A percentile compares a stretch with the other conserved stretches of the same genome.
Evolutionary conservation across 2,113 vertebrate species (phyloP).

Genomic region (Microtus montanus): DNA sequence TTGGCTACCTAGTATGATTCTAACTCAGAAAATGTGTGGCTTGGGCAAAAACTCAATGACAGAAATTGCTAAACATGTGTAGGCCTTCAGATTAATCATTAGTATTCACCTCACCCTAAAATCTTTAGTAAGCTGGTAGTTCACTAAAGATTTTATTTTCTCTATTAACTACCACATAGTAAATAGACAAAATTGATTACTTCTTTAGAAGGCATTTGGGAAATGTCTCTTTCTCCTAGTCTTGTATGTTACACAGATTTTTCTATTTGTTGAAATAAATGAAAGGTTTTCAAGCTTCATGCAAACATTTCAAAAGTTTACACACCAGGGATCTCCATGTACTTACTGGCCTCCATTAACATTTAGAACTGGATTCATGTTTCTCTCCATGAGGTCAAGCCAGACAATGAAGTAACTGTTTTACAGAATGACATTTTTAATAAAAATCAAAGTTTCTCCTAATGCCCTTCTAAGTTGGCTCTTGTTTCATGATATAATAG

Average conservation of each 20-base stretch:
- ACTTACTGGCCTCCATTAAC: too few relatives aligned
- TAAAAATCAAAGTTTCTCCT: background rate
- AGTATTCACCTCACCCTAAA: background rate
- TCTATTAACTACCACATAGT: too few relatives aligned
- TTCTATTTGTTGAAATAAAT: background rate
- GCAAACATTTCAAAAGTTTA: background rate
- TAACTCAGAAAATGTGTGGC: background rate
- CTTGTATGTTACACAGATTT: background rate
- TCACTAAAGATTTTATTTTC: too few relatives aligned
- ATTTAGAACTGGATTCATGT: background rate
- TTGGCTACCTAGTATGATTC: background rate
- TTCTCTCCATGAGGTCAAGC: background rate
- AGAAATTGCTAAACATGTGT: background rate
- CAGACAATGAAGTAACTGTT: background rate
- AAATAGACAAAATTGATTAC: background rate
- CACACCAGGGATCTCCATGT: too few relatives aligned
- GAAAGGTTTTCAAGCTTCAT: background rate
- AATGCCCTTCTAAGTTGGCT: background rate
- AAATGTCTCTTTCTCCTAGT: background rate
- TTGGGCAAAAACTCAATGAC: background rate
- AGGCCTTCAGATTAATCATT: background rate
- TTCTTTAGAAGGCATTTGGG: background rate
- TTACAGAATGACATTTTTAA: background rate
- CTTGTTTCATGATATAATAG: background rate
- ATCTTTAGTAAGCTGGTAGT: background rate